Evolutionary conservation across 2,888 invertebrate genomes (phyloP).

Genomic region (Platycnemis pennipes): DNA sequence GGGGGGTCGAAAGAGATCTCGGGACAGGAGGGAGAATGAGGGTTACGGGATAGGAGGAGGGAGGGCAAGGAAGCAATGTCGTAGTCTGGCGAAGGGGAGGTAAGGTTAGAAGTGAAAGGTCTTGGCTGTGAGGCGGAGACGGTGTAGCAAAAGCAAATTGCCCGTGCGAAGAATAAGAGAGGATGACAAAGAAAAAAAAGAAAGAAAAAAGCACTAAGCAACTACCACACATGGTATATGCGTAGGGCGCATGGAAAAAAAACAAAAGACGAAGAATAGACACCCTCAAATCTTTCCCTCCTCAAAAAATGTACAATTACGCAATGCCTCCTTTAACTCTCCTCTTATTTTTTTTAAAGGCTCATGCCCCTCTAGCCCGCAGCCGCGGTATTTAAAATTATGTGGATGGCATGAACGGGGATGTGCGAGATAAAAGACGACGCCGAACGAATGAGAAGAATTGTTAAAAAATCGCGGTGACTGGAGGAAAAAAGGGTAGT

Average conservation of each 20-base stretch:
- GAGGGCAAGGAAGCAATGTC: background rate
- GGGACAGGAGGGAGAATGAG: background rate
- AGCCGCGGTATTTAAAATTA: background rate
- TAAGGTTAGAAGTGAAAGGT: background rate
- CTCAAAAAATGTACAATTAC: background rate
- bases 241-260: background rate
- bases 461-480: background rate
- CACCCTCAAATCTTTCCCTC: background rate
- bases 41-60: background rate
- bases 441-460: background rate
- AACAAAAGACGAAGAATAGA: background rate
- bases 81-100: too few species aligned
- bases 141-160: conserved; percentile 62
- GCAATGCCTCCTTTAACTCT: background rate
- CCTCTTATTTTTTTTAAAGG: background rate
- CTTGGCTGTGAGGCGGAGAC: background rate
- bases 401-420: background rate
- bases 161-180: conserved; percentile 58
- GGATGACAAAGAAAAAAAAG: background rate
- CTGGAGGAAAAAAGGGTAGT: background rate
- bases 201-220: conserved; percentile 52
- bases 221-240: conserved; percentile 58
- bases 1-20: background rate
- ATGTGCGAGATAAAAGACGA: background rate
- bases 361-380: background rate